phyloP scores from a whole-genome alignment of 2,888 invertebrate species.

The Acanthosepion esculentum region DNA sequence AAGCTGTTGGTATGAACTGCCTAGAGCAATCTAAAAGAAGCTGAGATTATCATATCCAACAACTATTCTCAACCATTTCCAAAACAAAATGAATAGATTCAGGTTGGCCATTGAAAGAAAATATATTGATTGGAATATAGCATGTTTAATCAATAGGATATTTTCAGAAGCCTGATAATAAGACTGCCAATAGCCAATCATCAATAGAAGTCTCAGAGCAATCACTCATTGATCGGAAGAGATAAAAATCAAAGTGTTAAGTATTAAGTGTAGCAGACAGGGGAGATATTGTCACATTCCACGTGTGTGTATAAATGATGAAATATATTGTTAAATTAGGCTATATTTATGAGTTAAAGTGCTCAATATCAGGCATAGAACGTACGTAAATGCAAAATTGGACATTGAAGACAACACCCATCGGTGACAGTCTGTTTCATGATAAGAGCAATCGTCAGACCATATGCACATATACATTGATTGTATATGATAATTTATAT shows the following conservation, averaged over 20 bases:
- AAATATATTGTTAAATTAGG: too few relatives aligned
- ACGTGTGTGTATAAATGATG: too few relatives aligned
- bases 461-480: too few relatives aligned
- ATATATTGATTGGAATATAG: neutral
- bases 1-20: neutral
- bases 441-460: too few relatives aligned
- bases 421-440: too few relatives aligned
- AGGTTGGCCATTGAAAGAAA: neutral
- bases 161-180: neutral
- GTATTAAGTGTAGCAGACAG: too few relatives aligned
- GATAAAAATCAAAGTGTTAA: neutral
- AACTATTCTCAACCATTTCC: neutral
- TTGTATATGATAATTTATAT: too few relatives aligned
- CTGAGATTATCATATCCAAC: neutral
- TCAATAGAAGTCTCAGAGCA: neutral
- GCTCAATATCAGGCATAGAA: too few relatives aligned
- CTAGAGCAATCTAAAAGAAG: neutral
- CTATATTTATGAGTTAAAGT: too few relatives aligned
- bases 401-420: too few relatives aligned
- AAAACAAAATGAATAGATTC: neutral
- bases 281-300: too few relatives aligned
- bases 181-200: neutral
- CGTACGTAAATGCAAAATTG: too few relatives aligned
- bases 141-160: neutral
- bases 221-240: neutral